Conservation (phyloP, 2,113 vertebrate species). For the Stictonetta naevosa region DNA sequence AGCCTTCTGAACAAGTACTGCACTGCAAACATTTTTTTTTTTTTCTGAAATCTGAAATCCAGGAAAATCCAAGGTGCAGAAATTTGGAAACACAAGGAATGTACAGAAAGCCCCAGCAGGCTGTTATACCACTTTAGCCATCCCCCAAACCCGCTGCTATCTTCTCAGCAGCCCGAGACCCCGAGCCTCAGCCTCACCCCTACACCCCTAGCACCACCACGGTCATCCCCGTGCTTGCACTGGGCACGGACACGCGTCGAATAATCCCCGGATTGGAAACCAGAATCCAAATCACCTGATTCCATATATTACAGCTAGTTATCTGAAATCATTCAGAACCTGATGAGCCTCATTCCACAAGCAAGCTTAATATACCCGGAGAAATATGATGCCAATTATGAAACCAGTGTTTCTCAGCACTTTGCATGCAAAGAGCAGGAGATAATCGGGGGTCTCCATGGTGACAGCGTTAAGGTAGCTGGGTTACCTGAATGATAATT, state of each 20-base stretch:
- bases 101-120: not conserved
- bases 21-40: not conserved
- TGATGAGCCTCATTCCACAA: not conserved
- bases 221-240: not conserved
- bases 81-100: accelerated
- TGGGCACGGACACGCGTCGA: accelerated
- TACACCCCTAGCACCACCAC: not conserved
- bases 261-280: not conserved
- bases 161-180: not conserved
- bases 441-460: constrained; percentile 31
- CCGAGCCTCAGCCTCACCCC: not conserved
- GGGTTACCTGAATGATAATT: not conserved
- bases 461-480: constrained; percentile 1
- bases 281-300: accelerated
- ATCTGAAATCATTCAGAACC: not conserved
- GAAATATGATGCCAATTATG: not conserved
- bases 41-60: not conserved
- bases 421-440: not conserved
- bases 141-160: accelerated
- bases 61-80: not conserved
- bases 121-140: accelerated
- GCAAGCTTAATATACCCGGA: not conserved
- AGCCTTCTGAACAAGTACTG: not conserved
- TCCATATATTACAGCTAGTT: not conserved
- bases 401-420: not conserved